Evolutionary conservation across 2,888 invertebrate species (phyloP).

Genomic region (Sicus ferrugineus): DNA sequence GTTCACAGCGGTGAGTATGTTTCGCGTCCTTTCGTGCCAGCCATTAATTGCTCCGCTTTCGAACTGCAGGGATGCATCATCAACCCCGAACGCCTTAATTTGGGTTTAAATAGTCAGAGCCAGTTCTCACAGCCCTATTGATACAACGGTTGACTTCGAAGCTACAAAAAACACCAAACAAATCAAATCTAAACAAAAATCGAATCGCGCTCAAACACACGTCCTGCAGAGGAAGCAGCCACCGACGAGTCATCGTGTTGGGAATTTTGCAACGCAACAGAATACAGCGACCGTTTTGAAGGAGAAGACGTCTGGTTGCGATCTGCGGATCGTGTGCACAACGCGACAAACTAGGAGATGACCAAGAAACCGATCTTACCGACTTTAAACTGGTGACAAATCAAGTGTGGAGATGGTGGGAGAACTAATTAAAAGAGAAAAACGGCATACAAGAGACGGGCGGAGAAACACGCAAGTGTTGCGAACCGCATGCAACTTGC

Average conservation of each 20-base stretch:
- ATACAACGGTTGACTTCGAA: conserved; percentile 50
- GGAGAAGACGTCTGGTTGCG: conserved; percentile 34
- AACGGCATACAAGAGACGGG: conserved; percentile 4
- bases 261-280: conserved; percentile 23
- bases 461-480: conserved; percentile 8
- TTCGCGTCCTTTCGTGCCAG: background rate
- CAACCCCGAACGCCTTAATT: conserved; percentile 54
- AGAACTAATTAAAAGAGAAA: conserved; percentile 32
- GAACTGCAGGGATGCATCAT: conserved; percentile 37
- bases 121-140: conserved; percentile 65
- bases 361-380: conserved; percentile 21
- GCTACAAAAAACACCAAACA: conserved; percentile 39
- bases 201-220: conserved; percentile 37
- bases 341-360: conserved; percentile 38
- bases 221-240: conserved; percentile 41
- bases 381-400: conserved; percentile 26
- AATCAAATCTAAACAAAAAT: conserved; percentile 40
- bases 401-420: conserved; percentile 27
- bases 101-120: conserved; percentile 58
- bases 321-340: conserved; percentile 40
- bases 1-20: conserved; percentile 54
- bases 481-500: conserved; percentile 1
- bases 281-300: conserved; percentile 34
- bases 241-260: conserved; percentile 36
- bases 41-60: background rate